Percentiles rank a stretch among this genome's conserved stretches.
These are phyloP conservation scores for Chiloscyllium punctatum DNA, from an alignment of 2,797 vertebrate genomes.

Conservation along the genomic window DNA sequence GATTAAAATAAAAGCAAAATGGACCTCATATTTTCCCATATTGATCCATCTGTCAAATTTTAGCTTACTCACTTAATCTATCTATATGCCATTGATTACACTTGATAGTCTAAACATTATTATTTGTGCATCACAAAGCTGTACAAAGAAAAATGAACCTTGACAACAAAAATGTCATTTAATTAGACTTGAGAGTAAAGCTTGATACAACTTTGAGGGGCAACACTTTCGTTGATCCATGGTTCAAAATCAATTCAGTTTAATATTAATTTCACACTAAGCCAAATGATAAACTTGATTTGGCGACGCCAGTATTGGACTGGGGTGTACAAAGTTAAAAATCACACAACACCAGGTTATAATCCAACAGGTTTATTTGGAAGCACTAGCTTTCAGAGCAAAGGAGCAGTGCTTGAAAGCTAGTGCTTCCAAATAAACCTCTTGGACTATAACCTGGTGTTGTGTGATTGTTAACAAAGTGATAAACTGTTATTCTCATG, in stretches of 20 bases:
- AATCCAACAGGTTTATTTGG: too few species aligned
- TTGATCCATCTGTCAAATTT: not conserved
- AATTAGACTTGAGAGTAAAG: not conserved
- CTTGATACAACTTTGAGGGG: not conserved
- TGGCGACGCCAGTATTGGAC: too few species aligned
- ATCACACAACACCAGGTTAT: too few species aligned
- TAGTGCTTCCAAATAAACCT: too few species aligned
- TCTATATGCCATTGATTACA: not conserved
- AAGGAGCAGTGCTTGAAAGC: too few species aligned
- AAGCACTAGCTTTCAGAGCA: too few species aligned
- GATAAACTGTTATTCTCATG: not conserved
- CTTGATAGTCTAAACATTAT: not conserved
- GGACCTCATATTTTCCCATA: not conserved
- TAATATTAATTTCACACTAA: conserved; percentile 10
- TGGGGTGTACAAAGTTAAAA: too few species aligned
- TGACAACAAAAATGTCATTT: not conserved
- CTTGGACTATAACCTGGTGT: too few species aligned
- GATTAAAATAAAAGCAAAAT: too few species aligned
- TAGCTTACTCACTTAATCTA: not conserved
- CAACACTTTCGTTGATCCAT: not conserved
- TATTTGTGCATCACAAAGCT: not conserved
- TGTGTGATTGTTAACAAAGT: not conserved
- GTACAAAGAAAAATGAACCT: not conserved
- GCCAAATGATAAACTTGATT: not conserved
- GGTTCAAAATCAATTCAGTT: not conserved